These are phyloP conservation scores for Tachina fera DNA, from an alignment of 2,888 invertebrate genomes.

Conservation along the genomic window DNA sequence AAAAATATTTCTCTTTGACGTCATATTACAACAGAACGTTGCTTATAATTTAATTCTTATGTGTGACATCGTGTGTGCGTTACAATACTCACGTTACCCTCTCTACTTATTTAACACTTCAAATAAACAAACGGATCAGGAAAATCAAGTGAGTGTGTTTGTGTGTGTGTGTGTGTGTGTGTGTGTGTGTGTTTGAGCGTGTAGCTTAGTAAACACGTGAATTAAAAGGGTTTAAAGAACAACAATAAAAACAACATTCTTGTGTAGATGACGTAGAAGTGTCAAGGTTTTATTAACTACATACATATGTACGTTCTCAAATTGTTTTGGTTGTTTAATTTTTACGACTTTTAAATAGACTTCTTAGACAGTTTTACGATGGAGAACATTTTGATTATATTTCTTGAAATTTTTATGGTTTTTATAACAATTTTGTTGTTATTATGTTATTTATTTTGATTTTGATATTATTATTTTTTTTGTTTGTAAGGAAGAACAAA, in stretches of 20 bases:
- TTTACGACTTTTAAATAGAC: conserved; percentile 72
- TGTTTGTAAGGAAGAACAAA: conserved; percentile 19
- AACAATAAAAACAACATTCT: conserved; percentile 17
- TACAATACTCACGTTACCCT: not conserved
- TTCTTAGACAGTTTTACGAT: conserved; percentile 72
- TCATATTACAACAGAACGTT: not conserved
- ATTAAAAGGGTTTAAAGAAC: conserved; percentile 40
- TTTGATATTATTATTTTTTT: not conserved
- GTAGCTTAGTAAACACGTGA: not conserved
- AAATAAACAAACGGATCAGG: conserved; percentile 32
- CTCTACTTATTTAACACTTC: not conserved
- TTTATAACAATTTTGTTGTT: conserved; percentile 65
- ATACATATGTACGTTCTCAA: conserved; percentile 18
- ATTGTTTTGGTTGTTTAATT: conserved; percentile 52
- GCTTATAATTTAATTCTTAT: not conserved
- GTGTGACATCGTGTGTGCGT: not conserved
- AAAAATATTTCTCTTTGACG: too few relatives aligned
- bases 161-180: too few relatives aligned
- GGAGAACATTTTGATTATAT: conserved; percentile 68
- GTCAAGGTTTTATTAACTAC: conserved; percentile 58
- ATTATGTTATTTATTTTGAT: conserved; percentile 25
- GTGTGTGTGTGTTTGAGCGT: conserved; percentile 2
- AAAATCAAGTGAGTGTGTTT: conserved; percentile 29
- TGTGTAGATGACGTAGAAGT: conserved; percentile 23
- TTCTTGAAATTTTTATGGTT: conserved; percentile 66